Evolutionary conservation across 2,888 invertebrate genomes (phyloP), one percentile per base, ranked within the genome.

Genomic region (Pseudeuparius sepicola): DNA sequence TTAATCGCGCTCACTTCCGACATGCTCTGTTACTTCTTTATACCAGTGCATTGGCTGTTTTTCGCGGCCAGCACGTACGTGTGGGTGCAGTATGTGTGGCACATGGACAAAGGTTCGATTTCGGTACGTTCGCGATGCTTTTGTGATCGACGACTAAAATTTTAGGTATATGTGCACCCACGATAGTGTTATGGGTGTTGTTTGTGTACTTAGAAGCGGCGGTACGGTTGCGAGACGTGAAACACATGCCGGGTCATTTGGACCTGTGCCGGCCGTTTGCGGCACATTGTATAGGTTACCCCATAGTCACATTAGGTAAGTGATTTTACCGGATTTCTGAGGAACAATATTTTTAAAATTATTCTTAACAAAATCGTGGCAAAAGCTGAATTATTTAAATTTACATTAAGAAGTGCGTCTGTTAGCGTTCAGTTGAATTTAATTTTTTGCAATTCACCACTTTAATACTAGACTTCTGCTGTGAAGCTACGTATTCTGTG

Each of bases 61-160:
- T 94, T 97, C 64, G 87, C 89, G 43, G 96, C 96, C 55, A 93
- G 93, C 67, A 94, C 94, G 56, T 97, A 96, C 66, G 94, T 97
- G 45, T 97, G 94, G 94, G 88, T 96, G 57, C 94, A 96, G 66
- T 93, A 90, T 64, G 88, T 94, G 47, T 96, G 93, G 93, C 89
- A 90, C 65, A 89, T 92, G 73, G 92, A 93, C 85, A 62, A 67
- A 49, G 55, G 43, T 43, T 29, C 34, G 37, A 13, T 10, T 24
- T 24, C 10, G 6, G 6, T 9, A n/a, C 32, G 6, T 6, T 20
- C 6, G 7, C 20, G n/a, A 20, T 6, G 20, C n/a, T 7, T n/a
- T n/a, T 20, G n/a, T 20, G 20, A 7, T n/a, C n/a, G 36, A 15
- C 23, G 18, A 4, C 9, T 6, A 3, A 32, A 14, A 32, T 16